Base-by-base conservation (phyloP, 2,888 invertebrate genomes). In the Drosophila demipolita region DNA sequence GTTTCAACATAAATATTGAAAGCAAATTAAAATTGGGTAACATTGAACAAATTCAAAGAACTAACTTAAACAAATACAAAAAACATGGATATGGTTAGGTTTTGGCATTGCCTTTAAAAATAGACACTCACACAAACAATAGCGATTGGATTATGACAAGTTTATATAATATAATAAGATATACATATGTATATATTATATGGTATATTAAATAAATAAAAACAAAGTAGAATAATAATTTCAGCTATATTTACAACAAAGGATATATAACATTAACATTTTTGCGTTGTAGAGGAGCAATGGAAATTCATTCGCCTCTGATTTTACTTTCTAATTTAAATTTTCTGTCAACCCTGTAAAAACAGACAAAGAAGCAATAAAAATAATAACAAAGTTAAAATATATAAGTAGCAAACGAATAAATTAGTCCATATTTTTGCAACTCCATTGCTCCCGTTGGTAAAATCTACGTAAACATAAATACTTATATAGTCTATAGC, bases 71-170 rank as follows among this genome's bases (percentile, higher is more conserved):
- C 68, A 55, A 76, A 78, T 74, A 65, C 58, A 65, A 75, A 62
- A 62, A 54, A 54, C 12, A 57, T 57, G 57, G 53, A 50, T 73
- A 72, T 80, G 62, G 67, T 73, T 68, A 72, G 65, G 40, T 70
- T 63, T 73, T 20, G 72, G 66, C 76, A 72, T 78, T 58, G 50
- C 59, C 60, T 65, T 45, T 63, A 54, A 73, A 66, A 66, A 74
- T 73, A 87, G 75, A 83, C 78, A 86, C 76, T 82, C 73, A 82
- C 76, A 87, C 78, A 82, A 84, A 87, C 82, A 87, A 87, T 83
- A 87, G 87, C 88, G 87, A 88, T 83, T 87, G 87, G 88, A 78
- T 88, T 76, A 87, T 84, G 80, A 77, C 79, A 78, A 59, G 69
- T 60, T 62, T 70, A 59, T 60, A 67, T 68, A 60, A 64, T 61